Percentiles rank a stretch among this genome's conserved stretches.
Evolutionary conservation across 2,113 vertebrate species (phyloP).

Genomic region (Dicaeum eximium): DNA sequence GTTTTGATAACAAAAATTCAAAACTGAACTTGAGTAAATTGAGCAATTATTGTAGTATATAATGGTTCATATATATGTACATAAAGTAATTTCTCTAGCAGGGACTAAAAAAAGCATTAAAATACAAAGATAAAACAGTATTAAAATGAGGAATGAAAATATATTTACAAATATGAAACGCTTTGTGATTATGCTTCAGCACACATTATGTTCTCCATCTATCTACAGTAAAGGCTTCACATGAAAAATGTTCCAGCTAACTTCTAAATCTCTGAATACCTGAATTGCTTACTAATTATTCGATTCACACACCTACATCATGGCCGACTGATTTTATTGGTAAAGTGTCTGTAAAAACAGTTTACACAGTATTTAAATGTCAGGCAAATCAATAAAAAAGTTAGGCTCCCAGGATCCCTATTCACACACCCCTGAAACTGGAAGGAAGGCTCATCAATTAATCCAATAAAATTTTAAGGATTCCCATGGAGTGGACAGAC

Average conservation of each 20-base stretch:
- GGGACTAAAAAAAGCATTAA: neutral
- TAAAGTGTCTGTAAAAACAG: neutral
- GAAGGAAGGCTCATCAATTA: neutral
- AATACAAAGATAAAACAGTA: neutral
- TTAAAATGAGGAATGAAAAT: neutral
- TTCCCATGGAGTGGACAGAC: neutral
- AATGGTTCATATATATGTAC: neutral
- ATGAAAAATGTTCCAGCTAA: neutral
- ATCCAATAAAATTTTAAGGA: neutral
- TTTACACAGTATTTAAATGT: neutral
- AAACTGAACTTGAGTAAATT: neutral
- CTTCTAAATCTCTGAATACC: neutral
- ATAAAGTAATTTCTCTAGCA: neutral
- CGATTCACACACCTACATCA: neutral
- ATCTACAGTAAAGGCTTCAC: neutral
- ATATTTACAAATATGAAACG: neutral
- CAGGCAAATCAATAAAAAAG: neutral
- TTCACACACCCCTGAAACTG: neutral
- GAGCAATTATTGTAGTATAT: neutral
- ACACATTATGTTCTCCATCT: neutral
- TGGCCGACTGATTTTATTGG: neutral
- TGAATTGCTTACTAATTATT: neutral
- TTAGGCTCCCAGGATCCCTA: neutral
- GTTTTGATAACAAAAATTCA: neutral
- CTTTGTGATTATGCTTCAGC: neutral